Conservation (phyloP, 2,888 invertebrate species). For the Dinocampus coccinellae region DNA sequence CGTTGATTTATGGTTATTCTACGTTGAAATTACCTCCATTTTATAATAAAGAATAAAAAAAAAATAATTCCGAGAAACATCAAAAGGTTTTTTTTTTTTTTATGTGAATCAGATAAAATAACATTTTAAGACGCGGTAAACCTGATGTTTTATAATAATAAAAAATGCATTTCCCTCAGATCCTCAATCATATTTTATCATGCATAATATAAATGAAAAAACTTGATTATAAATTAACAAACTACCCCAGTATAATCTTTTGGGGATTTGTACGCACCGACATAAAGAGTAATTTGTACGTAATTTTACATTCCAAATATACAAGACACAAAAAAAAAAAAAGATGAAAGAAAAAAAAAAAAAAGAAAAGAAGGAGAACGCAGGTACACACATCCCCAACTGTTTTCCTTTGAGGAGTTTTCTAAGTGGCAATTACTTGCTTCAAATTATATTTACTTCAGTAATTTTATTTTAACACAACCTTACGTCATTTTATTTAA, state of each 20-base stretch:
- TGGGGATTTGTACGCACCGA: neutral
- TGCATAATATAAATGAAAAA: neutral
- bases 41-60: neutral
- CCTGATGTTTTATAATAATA: neutral
- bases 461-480: constrained; percentile 53
- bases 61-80: constrained; percentile 15
- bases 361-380: no score
- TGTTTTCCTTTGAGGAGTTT: constrained; percentile 41
- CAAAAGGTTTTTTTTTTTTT: no score
- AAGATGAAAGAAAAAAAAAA: no score
- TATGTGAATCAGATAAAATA: constrained; percentile 3
- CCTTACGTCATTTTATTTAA: neutral
- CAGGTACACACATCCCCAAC: constrained; percentile 1
- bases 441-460: constrained; percentile 56
- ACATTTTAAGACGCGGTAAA: neutral
- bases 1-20: constrained; percentile 49
- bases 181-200: constrained; percentile 26
- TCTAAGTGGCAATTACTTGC: constrained; percentile 60
- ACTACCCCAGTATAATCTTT: neutral
- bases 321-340: constrained; percentile 41
- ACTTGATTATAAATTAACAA: neutral
- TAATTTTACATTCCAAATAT: constrained; percentile 47
- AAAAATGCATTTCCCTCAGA: constrained; percentile 32
- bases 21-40: constrained; percentile 28
- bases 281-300: constrained; percentile 22